A percentile compares a stretch with the other conserved stretches of the same genome.
phyloP scores from a whole-genome alignment of 2,797 vertebrate species.

The Borostomias antarcticus region DNA sequence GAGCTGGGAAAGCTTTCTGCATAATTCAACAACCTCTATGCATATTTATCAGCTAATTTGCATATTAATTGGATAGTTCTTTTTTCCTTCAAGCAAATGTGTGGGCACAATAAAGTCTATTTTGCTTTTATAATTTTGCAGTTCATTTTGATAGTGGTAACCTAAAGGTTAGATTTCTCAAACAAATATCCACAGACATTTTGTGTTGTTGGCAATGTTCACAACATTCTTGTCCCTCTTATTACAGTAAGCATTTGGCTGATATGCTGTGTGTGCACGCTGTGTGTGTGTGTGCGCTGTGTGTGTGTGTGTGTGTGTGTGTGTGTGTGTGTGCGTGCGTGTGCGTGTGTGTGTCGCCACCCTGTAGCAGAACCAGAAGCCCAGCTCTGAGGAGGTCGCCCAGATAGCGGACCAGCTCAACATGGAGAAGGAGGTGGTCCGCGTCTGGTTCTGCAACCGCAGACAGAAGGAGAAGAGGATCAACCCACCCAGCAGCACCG shows the following conservation, averaged over 20 bases:
- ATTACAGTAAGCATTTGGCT: no score
- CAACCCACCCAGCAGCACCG: constrained; percentile 85
- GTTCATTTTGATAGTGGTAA: not conserved
- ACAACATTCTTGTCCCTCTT: no score
- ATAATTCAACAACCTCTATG: constrained; percentile 87
- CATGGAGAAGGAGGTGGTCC: constrained; percentile 91
- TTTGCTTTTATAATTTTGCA: no score
- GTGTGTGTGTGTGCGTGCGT: no score
- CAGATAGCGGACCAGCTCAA: constrained; percentile 88
- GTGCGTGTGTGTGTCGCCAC: not conserved
- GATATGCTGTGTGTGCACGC: no score
- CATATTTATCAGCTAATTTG: constrained; percentile 92
- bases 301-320: no score
- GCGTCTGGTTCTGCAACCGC: constrained; percentile 91
- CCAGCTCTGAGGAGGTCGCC: constrained; percentile 89
- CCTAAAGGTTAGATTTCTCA: not conserved
- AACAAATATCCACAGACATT: no score
- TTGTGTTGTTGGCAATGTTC: no score
- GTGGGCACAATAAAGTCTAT: not conserved
- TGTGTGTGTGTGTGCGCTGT: no score
- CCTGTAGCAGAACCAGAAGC: constrained; percentile 83
- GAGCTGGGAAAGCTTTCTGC: constrained; percentile 86
- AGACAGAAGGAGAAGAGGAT: constrained; percentile 90
- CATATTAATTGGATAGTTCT: constrained; percentile 88
- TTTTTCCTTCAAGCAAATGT: constrained; percentile 33